Evolutionary conservation across 2,888 invertebrate genomes (phyloP).

Genomic region (Heteromurus nitidus): DNA sequence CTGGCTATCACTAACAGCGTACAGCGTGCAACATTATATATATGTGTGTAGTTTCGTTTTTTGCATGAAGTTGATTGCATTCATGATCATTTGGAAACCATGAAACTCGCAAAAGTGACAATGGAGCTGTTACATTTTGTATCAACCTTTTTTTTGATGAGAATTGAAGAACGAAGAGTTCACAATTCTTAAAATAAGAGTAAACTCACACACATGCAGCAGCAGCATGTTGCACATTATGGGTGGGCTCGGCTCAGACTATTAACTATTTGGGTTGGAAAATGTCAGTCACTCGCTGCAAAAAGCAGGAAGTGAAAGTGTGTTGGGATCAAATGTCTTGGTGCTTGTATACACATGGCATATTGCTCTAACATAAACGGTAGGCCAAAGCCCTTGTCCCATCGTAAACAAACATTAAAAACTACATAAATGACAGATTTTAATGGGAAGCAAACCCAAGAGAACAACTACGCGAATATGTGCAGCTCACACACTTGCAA

Average conservation of each 20-base stretch:
- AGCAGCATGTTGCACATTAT: background rate
- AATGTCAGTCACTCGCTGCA: background rate
- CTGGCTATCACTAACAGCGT: too few relatives aligned
- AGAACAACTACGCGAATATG: background rate
- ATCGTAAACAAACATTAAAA: slow-evolving; percentile 21
- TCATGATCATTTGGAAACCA: too few relatives aligned
- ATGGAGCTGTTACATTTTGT: too few relatives aligned
- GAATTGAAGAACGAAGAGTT: too few relatives aligned
- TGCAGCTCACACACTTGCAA: background rate
- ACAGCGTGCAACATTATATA: slow-evolving; percentile 6
- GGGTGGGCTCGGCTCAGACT: background rate
- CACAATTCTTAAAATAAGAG: too few relatives aligned
- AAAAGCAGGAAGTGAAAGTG: slow-evolving; percentile 61
- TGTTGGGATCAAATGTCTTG: slow-evolving; percentile 54
- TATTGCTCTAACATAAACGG: slow-evolving; percentile 16
- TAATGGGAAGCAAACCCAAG: background rate
- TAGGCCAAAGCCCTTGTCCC: slow-evolving; percentile 45
- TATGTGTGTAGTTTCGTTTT: background rate
- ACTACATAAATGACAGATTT: background rate
- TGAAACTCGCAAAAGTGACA: too few relatives aligned
- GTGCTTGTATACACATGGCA: slow-evolving; percentile 24
- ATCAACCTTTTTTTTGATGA: too few relatives aligned
- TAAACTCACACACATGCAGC: background rate
- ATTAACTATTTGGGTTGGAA: background rate
- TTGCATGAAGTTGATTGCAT: too few relatives aligned